Base-by-base conservation (phyloP, 2,113 vertebrate genomes). In the Burhinus bistriatus region DNA sequence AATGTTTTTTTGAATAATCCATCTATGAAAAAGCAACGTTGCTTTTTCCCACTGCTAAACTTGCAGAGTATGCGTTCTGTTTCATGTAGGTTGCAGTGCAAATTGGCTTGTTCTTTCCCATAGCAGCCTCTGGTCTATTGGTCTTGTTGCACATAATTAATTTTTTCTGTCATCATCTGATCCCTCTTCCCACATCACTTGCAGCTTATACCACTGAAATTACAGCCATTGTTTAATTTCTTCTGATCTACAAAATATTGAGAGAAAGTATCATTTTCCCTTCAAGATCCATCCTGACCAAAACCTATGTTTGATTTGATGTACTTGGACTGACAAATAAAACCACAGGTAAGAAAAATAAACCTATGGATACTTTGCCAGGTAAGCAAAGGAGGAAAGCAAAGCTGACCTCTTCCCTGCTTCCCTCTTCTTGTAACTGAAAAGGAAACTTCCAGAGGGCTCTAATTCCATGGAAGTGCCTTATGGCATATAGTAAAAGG, bases 321-420 rank as follows among this genome's bases (percentile, higher is more conserved):
- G 75, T 92, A 84, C 42, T 98, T 98, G 97, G 94, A 96, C 93
- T 59, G 87, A 87, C 91, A 89, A 75, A 83, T 86, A 87, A 94
- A 98, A 97, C 96, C 94, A 96, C 93, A 96, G 96, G 95, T 98
- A 96, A 89, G 76, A 97, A 97, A 98, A 98, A 86, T 44, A 96
- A 86, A 77, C 68, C 87, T 90, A 58, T 3, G 4, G 47, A 88
- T 87, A 52, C 69, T 72, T 93, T 82, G 55, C 45, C 84, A 83
- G 49, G 87, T 95, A 80, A 90, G 55, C n/a, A 95, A 86, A 40
- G 19, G 69, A 81, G 49, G 88, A 94, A 95, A 95, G 45, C 91
- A 96, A 92, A 97, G 52, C 90, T 91, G 42, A 68, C 32, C 16
- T 93, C n/a, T 91, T 88, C 70, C 16, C 23, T 78, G 40, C 75